Conservation (phyloP, 2,113 vertebrate species). For the Rhagologus leucostigma region DNA sequence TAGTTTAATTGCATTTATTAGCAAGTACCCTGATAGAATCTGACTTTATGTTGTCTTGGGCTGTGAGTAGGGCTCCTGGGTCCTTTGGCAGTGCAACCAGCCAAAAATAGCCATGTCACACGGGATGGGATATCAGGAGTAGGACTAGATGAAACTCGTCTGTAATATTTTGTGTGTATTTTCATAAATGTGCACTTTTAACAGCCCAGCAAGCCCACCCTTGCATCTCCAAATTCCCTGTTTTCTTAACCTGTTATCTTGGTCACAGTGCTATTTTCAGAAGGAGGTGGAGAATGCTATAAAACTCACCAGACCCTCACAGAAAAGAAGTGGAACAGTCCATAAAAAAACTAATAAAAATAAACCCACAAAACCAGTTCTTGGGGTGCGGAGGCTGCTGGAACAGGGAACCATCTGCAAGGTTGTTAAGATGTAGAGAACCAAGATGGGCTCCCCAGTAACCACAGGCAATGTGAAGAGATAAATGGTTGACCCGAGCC, state of each 20-base stretch:
- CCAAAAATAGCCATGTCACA: background rate
- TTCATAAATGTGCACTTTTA: background rate
- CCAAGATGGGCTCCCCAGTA: constrained; percentile 88
- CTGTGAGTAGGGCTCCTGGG: background rate
- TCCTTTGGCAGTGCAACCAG: background rate
- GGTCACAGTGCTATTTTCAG: background rate
- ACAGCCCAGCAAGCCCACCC: background rate
- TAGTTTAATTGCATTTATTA: background rate
- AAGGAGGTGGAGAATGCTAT: background rate
- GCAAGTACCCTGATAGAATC: background rate
- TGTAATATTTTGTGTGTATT: background rate
- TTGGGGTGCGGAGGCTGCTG: constrained; percentile 62
- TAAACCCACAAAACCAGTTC: constrained; percentile 1
- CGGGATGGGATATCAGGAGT: background rate
- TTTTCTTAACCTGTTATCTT: background rate
- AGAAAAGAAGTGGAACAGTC: background rate
- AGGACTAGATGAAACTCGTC: background rate
- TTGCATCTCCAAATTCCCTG: background rate
- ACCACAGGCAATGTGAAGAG: constrained; percentile 95
- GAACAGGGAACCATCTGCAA: constrained; percentile 80
- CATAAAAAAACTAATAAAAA: background rate
- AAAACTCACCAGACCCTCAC: background rate
- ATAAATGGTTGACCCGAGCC: constrained; percentile 98
- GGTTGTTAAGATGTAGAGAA: constrained; percentile 87
- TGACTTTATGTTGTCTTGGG: background rate